Base-by-base conservation (phyloP, 1,140 invertebrate species). In the Sipha flava region DNA sequence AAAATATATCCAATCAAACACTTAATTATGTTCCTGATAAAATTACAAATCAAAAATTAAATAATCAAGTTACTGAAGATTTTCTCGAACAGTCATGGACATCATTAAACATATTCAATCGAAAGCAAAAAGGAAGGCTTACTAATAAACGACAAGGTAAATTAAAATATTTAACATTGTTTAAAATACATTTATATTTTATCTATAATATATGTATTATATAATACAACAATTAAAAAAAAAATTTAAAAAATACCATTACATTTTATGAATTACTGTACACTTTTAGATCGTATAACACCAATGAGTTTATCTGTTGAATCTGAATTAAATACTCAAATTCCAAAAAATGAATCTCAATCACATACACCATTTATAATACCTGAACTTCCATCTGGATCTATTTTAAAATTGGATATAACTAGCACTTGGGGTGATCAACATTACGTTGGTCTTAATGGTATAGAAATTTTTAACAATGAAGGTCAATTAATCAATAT, bases 371-470 rank as follows among this genome's bases (percentile, higher is more conserved):
- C 73, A 18, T 84, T 84, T 77, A 81, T 84, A n/a, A 93, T 94
- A 81, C 93, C 93, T 0, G 91, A 93, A 86, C 85, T 94, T 80
- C 93, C 93, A 1, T 85, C 84, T 82, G 93, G 93, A 16, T 85
- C 88, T 83, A 83, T 89, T 68, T 84, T 95, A 80, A 88, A 89
- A 77, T 86, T 95, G 34, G 89, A 92, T 84, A 92, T 95, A 81
- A 86, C 88, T 54, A 89, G 87, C 6, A 94, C 93, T 23, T 95
- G 93, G 93, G 93, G 93, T n/a, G 93, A 95, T 84, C 89, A 90
- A 82, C 89, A 92, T 86, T 92, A 92, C 83, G 89, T 94, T 66
- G 93, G 93, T 14, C 84, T 95, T 16, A 94, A 93, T 83, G 93
- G 93, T 0, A 89, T 95, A 52, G 93, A 95, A 85, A 86, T 94